Evolutionary conservation across 2,113 vertebrate genomes (phyloP), one percentile per base, ranked within the genome.

Genomic region (Lipophrys pholis): DNA sequence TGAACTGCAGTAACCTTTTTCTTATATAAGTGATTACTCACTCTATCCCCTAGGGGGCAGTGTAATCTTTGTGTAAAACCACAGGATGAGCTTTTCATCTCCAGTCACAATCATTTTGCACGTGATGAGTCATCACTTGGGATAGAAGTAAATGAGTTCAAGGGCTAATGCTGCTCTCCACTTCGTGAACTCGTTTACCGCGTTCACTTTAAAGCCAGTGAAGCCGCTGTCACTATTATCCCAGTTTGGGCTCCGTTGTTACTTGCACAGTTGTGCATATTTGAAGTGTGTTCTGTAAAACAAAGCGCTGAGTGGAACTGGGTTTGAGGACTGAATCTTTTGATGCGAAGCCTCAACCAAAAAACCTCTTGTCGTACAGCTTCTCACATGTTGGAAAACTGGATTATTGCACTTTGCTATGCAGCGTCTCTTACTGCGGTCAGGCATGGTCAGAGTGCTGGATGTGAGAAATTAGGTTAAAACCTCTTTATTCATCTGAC

Each of bases 401-500:
- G 71, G 64, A 83, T 83, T 81, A 69, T 84, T 73, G 63, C 21
- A 75, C 59, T 63, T 48, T 61, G 9, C 39, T 54, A 54, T 50
- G 16, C 16, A 15, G 21, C 21, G 55, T 48, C 11, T 38, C 43
- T 69, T 7, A 12, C 76, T 61, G 63, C 65, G 77, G 78, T 68
- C 79, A 69, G 17, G 17, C 76, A 36, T 5, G 63, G 68, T 65
- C 67, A 70, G 69, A 4, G 10, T 40, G 74, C 7, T 81, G 63
- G 74, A 81, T 45, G 68, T 78, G 84, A 90, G 79, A 91, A 91
- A 92, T 87, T 76, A 85, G 90, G 90, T 91, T 91, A 91, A 89
- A 90, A 88, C 89, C 89, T 90, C 87, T 89, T 91, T 87, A 90
- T 88, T 89, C 78, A 81, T 91, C 54, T 88, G 88, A 90, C 84